Conservation (phyloP, 2,113 vertebrate species). For the Micromys minutus region DNA sequence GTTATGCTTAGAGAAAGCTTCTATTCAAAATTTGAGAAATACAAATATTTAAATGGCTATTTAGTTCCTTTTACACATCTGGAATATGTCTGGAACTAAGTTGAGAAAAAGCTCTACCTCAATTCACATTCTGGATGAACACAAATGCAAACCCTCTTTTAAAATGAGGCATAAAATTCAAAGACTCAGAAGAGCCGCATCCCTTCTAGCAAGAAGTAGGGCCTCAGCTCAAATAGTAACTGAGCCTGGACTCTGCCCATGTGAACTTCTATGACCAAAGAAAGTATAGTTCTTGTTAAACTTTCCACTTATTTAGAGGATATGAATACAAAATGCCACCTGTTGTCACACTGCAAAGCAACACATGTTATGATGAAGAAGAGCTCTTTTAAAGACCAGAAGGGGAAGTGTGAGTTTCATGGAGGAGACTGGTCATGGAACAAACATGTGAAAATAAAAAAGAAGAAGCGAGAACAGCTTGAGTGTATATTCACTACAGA, state of each 20-base stretch:
- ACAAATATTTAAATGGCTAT: neutral
- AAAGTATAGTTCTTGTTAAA: neutral
- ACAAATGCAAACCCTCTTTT: neutral
- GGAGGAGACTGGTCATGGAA: neutral
- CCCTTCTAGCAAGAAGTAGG: neutral
- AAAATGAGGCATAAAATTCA: neutral
- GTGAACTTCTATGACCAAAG: neutral
- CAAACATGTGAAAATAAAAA: neutral
- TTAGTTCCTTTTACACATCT: slow-evolving; percentile 11
- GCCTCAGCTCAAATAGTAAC: neutral
- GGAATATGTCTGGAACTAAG: neutral
- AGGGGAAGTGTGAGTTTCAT: neutral
- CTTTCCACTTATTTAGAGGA: neutral
- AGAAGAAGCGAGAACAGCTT: neutral
- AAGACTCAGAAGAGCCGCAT: neutral
- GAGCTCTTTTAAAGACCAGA: neutral
- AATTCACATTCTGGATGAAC: neutral
- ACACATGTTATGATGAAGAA: neutral
- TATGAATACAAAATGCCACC: neutral
- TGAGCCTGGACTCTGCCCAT: neutral
- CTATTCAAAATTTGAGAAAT: slow-evolving; percentile 25
- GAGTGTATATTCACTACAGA: neutral
- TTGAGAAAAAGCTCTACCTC: neutral
- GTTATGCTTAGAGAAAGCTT: neutral
- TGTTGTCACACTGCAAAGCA: neutral